A percentile compares a stretch with the other conserved stretches of the same genome.
Conservation (phyloP, 2,888 invertebrate species). For the Rambutsinella grinnellia region DNA sequence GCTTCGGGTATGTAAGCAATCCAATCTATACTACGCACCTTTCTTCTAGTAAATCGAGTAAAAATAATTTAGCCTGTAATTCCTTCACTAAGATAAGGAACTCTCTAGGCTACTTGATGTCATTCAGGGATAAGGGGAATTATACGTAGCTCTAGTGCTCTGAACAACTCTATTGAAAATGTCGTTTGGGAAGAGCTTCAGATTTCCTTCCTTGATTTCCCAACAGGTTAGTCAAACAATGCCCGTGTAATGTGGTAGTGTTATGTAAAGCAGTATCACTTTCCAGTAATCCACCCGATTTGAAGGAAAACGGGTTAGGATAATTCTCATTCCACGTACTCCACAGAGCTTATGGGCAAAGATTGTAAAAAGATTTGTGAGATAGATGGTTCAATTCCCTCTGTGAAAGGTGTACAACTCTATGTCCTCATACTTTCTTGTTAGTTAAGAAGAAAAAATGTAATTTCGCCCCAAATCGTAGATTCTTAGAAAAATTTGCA, state of each 20-base stretch:
- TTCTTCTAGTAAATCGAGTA: no score
- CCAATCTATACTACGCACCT: no score
- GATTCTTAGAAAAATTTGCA: neutral
- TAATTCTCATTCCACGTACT: neutral
- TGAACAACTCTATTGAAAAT: constrained; percentile 23
- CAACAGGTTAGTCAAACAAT: constrained; percentile 40
- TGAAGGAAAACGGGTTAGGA: neutral
- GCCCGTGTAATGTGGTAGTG: constrained; percentile 12
- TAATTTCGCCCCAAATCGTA: neutral
- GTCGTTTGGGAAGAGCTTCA: constrained; percentile 25
- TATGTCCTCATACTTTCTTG: neutral
- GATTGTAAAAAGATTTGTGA: neutral
- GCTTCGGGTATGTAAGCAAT: no score
- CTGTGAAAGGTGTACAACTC: neutral
- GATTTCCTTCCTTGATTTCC: constrained; percentile 51
- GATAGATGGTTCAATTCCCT: neutral
- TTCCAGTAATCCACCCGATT: neutral
- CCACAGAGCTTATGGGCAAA: neutral
- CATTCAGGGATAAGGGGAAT: constrained; percentile 45
- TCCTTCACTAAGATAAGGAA: no score
- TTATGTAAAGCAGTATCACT: constrained; percentile 48
- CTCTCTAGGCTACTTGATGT: constrained; percentile 2
- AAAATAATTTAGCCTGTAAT: no score
- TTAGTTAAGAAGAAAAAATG: neutral
- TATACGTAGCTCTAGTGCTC: constrained; percentile 4